Base-by-base conservation (phyloP, 2,113 vertebrate genomes). In the Etheostoma spectabile region DNA sequence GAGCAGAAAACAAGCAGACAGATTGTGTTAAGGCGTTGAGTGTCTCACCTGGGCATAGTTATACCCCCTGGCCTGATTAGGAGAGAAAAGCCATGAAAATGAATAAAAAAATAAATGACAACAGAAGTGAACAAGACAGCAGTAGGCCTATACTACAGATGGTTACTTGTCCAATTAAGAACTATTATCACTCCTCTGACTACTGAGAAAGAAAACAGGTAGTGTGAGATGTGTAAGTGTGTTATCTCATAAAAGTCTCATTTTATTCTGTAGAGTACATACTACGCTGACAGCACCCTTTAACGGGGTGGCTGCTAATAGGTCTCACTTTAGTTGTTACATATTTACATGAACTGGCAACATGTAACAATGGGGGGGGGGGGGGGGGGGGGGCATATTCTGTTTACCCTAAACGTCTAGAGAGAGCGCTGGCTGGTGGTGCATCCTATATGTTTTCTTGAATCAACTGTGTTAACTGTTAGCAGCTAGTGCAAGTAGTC, bases 11-110 rank as follows among this genome's bases (percentile, higher is more conserved):
- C 49, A 79, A 79, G 67, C 72, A 80, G 63, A 69, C 88, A 93
- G 90, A 91, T 86, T 88, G 73, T 91, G 73, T 77, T 88, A 18
- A 24, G 77, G 57, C 35, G 1, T 55, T 0, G n/a, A 76, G 71
- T 60, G 66, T 82, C 74, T 88, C 85, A 89, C 84, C 88, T 90
- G 77, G 67, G 71, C 66, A 60, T 70, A 48, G 63, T 74, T 79
- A 74, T 79, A 38, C 77, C 57, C 68, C 57, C 30, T 14, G 52
- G 65, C 62, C 79, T 86, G 59, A 86, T 90, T 75, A 83, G 42
- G 6, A 84, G 42, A 85, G 46, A 75, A 49, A 73, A 83, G 59
- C 33, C 57, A 70, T 14, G 13, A 55, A 60, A 79, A 82, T 80
- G 7, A 30, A 3, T 38, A 38, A 63, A 73, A 65, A 68, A 42